Evolutionary conservation across 2,888 invertebrate genomes (phyloP).

Genomic region (Athetis lepigone): DNA sequence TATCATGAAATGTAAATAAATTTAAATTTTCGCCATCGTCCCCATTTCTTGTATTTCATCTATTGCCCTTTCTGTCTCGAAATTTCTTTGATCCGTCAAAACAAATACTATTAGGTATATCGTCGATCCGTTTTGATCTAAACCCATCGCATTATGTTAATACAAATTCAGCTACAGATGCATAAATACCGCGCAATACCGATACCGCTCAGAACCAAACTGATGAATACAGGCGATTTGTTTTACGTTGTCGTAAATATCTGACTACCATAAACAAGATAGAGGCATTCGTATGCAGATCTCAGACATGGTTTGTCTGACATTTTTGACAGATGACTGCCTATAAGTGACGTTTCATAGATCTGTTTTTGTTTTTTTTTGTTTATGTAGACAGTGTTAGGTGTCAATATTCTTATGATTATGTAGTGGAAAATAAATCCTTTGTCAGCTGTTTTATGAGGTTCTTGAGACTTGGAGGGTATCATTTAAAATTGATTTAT

Average conservation of each 20-base stretch:
- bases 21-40: background rate
- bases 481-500: too few relatives aligned
- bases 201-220: slow-evolving; percentile 29
- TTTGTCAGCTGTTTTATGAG: slow-evolving; percentile 10
- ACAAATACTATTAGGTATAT: slow-evolving; percentile 40
- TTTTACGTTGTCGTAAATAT: slow-evolving; percentile 59
- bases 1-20: too few relatives aligned
- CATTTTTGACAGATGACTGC: slow-evolving; percentile 50
- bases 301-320: slow-evolving; percentile 28
- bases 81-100: slow-evolving; percentile 28
- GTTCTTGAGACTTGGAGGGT: background rate
- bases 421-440: background rate
- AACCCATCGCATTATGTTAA: slow-evolving; percentile 42
- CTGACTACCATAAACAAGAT: slow-evolving; percentile 51
- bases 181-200: slow-evolving; percentile 38
- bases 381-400: slow-evolving; percentile 19
- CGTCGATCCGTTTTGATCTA: slow-evolving; percentile 25
- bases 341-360: slow-evolving; percentile 27
- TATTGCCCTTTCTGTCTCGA: background rate
- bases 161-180: slow-evolving; percentile 26
- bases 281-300: slow-evolving; percentile 55
- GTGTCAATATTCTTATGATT: background rate
- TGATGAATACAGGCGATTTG: slow-evolving; percentile 51
- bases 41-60: slow-evolving; percentile 3
- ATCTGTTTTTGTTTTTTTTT: slow-evolving; percentile 35